Evolutionary conservation across 2,888 invertebrate genomes (phyloP).

Genomic region (Meteorus colon): DNA sequence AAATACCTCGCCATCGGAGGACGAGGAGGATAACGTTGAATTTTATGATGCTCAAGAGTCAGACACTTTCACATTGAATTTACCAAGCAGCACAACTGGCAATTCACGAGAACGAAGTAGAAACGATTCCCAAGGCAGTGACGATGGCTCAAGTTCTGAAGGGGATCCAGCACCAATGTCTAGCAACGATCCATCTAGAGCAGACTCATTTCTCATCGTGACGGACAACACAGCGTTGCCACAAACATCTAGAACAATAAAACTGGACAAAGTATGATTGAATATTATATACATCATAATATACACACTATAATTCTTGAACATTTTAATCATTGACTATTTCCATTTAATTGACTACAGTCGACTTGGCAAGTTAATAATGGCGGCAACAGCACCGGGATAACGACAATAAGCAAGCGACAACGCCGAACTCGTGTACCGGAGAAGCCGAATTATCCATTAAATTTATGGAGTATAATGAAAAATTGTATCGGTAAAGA

Average conservation of each 20-base stretch:
- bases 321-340: neutral
- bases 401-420: slow-evolving; percentile 68
- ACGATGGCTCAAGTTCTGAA: slow-evolving; percentile 72
- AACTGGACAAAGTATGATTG: slow-evolving; percentile 59
- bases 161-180: slow-evolving; percentile 68
- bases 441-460: slow-evolving; percentile 94
- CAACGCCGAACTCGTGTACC: slow-evolving; percentile 88
- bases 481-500: slow-evolving; percentile 99
- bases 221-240: slow-evolving; percentile 56
- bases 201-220: slow-evolving; percentile 57
- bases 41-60: slow-evolving; percentile 79
- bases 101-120: slow-evolving; percentile 67
- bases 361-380: slow-evolving; percentile 69
- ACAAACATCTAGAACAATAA: slow-evolving; percentile 49
- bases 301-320: too few relatives aligned
- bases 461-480: slow-evolving; percentile 99
- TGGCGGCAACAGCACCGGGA: slow-evolving; percentile 71
- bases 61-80: slow-evolving; percentile 69
- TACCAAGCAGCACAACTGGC: slow-evolving; percentile 61
- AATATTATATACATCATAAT: too few relatives aligned
- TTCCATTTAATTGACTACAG: slow-evolving; percentile 51
- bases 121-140: slow-evolving; percentile 70
- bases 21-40: slow-evolving; percentile 76
- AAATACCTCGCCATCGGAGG: slow-evolving; percentile 75
- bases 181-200: slow-evolving; percentile 54